phyloP scores from a whole-genome alignment of 2,113 vertebrate species.

The Oceanites oceanicus region DNA sequence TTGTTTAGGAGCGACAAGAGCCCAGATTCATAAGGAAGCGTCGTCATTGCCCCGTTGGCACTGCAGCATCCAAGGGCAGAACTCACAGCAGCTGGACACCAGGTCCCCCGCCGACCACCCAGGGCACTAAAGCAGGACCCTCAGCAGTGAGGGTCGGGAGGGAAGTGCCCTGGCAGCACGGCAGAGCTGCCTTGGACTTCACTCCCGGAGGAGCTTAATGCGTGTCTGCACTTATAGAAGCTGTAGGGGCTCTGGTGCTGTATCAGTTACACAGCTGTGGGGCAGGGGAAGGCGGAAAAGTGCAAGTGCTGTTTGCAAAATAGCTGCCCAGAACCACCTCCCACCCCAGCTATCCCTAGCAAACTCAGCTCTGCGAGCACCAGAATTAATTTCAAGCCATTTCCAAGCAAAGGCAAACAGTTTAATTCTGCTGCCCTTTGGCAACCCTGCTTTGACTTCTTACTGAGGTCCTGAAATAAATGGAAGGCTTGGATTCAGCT shows the following conservation, averaged over 20 bases:
- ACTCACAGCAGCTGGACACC: not conserved
- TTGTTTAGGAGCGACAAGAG: not conserved
- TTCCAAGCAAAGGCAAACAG: not conserved
- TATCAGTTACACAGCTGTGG: fast-evolving
- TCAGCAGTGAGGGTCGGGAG: not conserved
- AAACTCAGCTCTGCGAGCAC: not conserved
- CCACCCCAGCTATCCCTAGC: not conserved
- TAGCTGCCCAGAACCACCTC: not conserved
- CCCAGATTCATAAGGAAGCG: not conserved
- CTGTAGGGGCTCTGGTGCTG: not conserved
- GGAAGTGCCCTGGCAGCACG: not conserved
- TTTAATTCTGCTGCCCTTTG: not conserved
- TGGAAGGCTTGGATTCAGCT: not conserved
- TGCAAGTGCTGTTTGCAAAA: not conserved
- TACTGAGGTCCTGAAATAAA: not conserved
- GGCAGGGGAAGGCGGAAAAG: not conserved
- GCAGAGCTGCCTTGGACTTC: not conserved
- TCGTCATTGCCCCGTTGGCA: not conserved
- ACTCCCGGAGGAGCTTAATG: not conserved
- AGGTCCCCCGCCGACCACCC: not conserved
- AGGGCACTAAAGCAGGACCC: not conserved
- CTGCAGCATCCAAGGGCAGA: not conserved
- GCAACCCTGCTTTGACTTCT: not conserved
- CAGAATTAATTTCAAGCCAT: not conserved
- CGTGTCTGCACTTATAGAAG: fast-evolving